Evolutionary conservation across 2,888 invertebrate species (phyloP).

Genomic region (Amblyjoppa proteus): DNA sequence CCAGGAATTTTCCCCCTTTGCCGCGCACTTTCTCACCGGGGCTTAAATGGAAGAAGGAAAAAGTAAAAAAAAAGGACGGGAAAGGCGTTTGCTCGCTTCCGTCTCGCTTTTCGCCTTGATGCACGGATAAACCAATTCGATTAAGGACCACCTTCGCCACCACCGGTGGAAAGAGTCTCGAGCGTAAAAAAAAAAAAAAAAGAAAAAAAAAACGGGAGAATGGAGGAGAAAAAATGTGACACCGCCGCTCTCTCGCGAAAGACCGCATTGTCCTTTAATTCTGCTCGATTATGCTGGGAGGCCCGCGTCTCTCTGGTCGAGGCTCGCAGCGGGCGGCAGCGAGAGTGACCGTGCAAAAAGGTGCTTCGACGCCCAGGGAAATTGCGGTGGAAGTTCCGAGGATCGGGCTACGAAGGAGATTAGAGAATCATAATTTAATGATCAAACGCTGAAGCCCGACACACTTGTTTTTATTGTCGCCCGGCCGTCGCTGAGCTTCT

Average conservation of each 20-base stretch:
- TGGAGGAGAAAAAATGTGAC: slow-evolving; percentile 33
- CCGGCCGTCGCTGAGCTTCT: slow-evolving; percentile 10
- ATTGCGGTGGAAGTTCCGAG: slow-evolving; percentile 54
- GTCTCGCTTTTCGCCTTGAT: slow-evolving; percentile 66
- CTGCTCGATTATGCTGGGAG: slow-evolving; percentile 22
- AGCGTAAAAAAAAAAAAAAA: slow-evolving; percentile 29
- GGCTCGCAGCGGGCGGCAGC: neutral
- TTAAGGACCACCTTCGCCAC: slow-evolving; percentile 44
- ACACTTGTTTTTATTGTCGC: slow-evolving; percentile 1
- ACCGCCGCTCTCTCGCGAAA: slow-evolving; percentile 22
- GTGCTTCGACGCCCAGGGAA: slow-evolving; percentile 39
- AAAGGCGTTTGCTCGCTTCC: slow-evolving; percentile 51
- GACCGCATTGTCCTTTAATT: slow-evolving; percentile 55
- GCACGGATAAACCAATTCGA: slow-evolving; percentile 69
- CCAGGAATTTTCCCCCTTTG: slow-evolving; percentile 36
- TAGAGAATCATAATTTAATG: slow-evolving; percentile 48
- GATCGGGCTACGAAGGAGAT: slow-evolving; percentile 46
- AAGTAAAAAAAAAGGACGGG: neutral
- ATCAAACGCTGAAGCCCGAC: slow-evolving; percentile 36
- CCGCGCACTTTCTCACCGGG: slow-evolving; percentile 15
- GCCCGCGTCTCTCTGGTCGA: neutral
- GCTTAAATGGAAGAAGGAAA: slow-evolving; percentile 36
- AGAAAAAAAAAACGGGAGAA: slow-evolving; percentile 10
- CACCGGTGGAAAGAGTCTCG: slow-evolving; percentile 40
- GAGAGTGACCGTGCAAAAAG: slow-evolving; percentile 24